Evolutionary conservation across 2,888 invertebrate genomes (phyloP), one percentile per base, ranked within the genome.

Genomic region (Clusia tigrina): DNA sequence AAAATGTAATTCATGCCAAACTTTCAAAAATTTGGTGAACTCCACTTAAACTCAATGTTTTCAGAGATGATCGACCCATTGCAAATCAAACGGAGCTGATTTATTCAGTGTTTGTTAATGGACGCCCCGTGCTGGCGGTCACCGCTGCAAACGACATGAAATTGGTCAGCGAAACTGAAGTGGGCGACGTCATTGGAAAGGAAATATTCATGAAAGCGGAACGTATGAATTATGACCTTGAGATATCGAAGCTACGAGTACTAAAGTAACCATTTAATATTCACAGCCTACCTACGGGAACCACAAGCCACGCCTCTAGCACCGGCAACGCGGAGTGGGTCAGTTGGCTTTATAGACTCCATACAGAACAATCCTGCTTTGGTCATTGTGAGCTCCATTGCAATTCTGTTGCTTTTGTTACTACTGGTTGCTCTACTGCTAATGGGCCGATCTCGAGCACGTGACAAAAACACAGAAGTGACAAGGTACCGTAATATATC

Each of bases 101-200:
- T 20, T 94, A 94, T 80, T 91, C 92, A 37, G 94, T 94, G 9
- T 85, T 91, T 67, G 91, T 94, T 0, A 90, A 90, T 37, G 93
- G 92, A 0, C 87, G 90, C 69, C 92, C 94, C 0, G 91, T 94
- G 1, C 88, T 91, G 18, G 94, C 94, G 0, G 88, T 89, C 1
- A 91, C 91, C 1, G 94, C 94, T 0, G 91, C 93, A 1, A 88
- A 89, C 65, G 94, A 94, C 74, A 94, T 94, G 93, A 86, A 88
- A 62, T 85, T 93, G n/a, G 88, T 94, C 2, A 88, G 90, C 3
- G 90, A 92, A 60, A 89, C 88, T 37, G 94, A 94, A 81, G 92
- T 92, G 0, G 88, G 89, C 0, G 85, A 87, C 23, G 90, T 91
- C 69, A 84, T 94, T 57, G 93, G 92, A 3, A 91, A 90, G 65